These are phyloP conservation scores for Phylloscopus trochiloides DNA, from an alignment of 2,113 vertebrate genomes.

Conservation along the genomic window DNA sequence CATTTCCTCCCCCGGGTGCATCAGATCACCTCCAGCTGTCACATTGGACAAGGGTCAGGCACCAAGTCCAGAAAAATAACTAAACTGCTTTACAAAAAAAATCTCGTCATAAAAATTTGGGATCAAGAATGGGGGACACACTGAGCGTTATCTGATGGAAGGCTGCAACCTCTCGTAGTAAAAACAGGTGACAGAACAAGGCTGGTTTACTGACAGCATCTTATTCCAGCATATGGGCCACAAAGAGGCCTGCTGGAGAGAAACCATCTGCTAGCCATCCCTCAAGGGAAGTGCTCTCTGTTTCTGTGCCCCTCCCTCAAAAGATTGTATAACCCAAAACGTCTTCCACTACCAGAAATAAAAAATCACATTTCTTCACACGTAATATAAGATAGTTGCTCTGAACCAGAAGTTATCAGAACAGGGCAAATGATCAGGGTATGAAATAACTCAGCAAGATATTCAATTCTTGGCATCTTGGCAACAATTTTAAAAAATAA, in stretches of 20 bases:
- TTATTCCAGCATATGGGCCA: background rate
- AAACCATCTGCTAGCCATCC: background rate
- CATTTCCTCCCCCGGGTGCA: background rate
- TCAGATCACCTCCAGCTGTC: background rate
- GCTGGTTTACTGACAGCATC: background rate
- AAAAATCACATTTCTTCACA: background rate
- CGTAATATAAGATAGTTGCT: background rate
- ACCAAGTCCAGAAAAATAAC: background rate
- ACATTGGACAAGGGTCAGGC: background rate
- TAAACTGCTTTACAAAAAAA: background rate
- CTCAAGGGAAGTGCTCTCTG: background rate
- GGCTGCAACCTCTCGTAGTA: background rate
- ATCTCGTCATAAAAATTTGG: background rate
- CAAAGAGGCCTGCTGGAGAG: background rate
- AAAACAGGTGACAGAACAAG: background rate
- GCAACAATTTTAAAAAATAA: background rate
- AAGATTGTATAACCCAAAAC: background rate
- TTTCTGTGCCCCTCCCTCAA: fast-evolving
- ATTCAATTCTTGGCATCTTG: background rate
- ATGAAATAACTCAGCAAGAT: background rate
- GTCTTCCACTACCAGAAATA: background rate
- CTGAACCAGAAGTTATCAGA: background rate
- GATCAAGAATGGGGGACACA: background rate
- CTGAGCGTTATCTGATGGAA: background rate
- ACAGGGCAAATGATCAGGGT: background rate